Base-by-base conservation (phyloP, 2,888 invertebrate genomes). In the Coenonympha arcania region DNA sequence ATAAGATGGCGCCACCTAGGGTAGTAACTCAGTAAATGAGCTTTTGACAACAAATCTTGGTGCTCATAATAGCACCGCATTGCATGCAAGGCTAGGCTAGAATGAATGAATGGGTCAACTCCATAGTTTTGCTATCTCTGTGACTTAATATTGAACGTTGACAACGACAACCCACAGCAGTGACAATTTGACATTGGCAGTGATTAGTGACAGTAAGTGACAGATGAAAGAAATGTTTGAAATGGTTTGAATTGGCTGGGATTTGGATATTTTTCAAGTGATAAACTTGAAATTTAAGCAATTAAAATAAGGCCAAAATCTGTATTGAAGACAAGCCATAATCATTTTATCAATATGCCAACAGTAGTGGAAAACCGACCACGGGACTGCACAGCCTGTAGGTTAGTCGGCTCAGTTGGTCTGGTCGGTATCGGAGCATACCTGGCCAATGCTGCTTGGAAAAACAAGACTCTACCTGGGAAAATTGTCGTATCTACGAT, bases 351-450 rank as follows among this genome's bases (percentile, higher is more conserved):
- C n/a, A n/a, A n/a, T n/a, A 80, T 79, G 79, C 54, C 64, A 45
- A 63, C 71, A 20, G 69, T 80, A 52, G 71, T 80, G 34, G 71
- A 73, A 15, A 71, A 75, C 48, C 73, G 76, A 53, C 76, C 87
- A 34, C 77, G 85, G 11, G 90, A 91, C 62, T 91, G 91, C 56
- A 60, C 87, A 4, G 76, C 83, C 0, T 92, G 91, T 62, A 86
- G 90, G 63, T 57, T 90, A 15, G 76, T 89, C 0, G 89, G 90
- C 50, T 89, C 90, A 4, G 70, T 79, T 6, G 91, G 91, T 4
- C 76, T 91, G 28, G 67, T 90, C 20, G 90, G 90, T 0, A 89
- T 90, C 52, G 90, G 90, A 54, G 82, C 83, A 52, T 91, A 90
- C 60, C 72, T 91, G 1, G 87, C 84, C 3, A 84, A 88, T 57